Conservation (phyloP, 2,113 vertebrate genomes). For the Datnioides undecimradiatus region DNA sequence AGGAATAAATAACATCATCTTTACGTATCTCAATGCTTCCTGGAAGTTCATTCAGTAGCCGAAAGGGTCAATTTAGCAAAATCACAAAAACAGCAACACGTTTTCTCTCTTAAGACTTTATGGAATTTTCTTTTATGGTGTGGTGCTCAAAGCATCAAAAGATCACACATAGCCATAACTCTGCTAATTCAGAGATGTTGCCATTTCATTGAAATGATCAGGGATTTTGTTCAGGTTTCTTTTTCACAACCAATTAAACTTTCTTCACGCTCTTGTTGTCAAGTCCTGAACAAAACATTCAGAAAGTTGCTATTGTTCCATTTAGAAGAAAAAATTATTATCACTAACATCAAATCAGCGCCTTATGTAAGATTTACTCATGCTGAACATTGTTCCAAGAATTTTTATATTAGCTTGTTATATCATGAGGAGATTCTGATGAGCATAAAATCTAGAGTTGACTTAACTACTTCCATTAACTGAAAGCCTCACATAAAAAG, state of each 20-base stretch:
- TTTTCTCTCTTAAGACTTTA: background rate
- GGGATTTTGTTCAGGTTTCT: background rate
- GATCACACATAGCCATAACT: too few relatives aligned
- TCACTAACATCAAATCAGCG: background rate
- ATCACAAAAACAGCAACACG: background rate
- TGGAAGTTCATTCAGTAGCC: background rate
- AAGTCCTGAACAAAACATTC: background rate
- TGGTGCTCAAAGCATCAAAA: background rate
- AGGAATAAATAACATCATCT: background rate
- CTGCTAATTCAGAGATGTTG: too few relatives aligned
- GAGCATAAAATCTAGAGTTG: background rate
- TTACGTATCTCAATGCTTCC: background rate
- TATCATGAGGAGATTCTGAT: conserved; percentile 4
- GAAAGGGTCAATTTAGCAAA: background rate
- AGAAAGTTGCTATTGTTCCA: background rate
- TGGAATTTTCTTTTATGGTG: background rate
- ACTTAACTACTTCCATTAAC: conserved; percentile 26
- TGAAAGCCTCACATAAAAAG: background rate
- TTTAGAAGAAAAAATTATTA: conserved; percentile 8
- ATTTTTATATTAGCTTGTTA: conserved; percentile 22
- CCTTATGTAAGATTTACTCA: conserved; percentile 8
- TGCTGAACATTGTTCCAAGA: conserved; percentile 7
- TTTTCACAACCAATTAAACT: background rate
- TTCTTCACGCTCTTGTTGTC: background rate
- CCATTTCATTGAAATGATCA: background rate